A percentile compares a stretch with the other conserved stretches of the same genome.
Conservation (phyloP, 2,888 invertebrate genomes). For the Cryptops parisi region DNA sequence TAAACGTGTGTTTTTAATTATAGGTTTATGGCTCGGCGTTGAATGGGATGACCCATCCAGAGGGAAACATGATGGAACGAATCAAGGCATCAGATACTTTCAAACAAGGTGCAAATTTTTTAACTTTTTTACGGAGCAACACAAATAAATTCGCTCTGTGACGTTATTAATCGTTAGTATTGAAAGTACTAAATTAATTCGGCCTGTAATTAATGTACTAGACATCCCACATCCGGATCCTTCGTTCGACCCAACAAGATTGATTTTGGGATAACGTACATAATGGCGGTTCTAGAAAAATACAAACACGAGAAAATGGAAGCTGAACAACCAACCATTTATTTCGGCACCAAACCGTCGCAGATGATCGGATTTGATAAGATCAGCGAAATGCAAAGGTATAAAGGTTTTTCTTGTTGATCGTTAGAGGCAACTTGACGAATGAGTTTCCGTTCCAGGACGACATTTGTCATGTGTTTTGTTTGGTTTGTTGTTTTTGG, state of each 20-base stretch:
- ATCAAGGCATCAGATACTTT: conserved; percentile 71
- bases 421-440: no score
- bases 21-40: conserved; percentile 76
- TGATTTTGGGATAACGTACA: conserved; percentile 51
- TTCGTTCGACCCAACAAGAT: conserved; percentile 74
- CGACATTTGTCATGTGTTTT: no score
- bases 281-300: conserved; percentile 55
- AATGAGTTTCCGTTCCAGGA: no score
- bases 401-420: conserved; percentile 18
- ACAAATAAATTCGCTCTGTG: no score
- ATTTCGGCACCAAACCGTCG: conserved; percentile 47
- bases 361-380: conserved; percentile 85
- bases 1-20: no score
- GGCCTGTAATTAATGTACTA: no score
- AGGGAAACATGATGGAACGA: conserved; percentile 83
- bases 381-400: conserved; percentile 49
- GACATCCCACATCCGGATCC: conserved; percentile 72
- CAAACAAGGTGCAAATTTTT: conserved; percentile 36
- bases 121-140: no score
- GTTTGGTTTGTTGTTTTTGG: background rate
- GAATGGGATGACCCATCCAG: conserved; percentile 85
- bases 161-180: no score
- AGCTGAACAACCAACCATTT: conserved; percentile 23
- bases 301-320: conserved; percentile 38
- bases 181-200: no score